Base-by-base conservation (phyloP, 2,888 invertebrate genomes). In the Ophioninae sp. region DNA sequence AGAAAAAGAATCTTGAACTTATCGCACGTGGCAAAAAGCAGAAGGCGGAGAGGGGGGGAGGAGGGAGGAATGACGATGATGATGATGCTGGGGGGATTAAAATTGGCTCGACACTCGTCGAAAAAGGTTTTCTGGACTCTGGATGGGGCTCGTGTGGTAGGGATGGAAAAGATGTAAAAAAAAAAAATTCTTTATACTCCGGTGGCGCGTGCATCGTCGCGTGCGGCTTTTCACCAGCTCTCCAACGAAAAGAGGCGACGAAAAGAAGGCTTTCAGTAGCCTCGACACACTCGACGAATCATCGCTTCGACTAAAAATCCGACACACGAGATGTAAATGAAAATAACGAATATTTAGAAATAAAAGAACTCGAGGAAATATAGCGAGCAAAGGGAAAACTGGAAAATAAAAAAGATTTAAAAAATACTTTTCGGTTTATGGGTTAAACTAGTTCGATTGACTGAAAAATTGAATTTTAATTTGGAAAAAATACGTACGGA, bases 251-350 rank as follows among this genome's bases (percentile, higher is more conserved):
- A n/a, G n/a, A n/a, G n/a, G n/a, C 76, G 72, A 80, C 39, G 73
- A 61, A 37, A 20, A 69, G 65, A 56, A 39, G 62, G 37, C 67
- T 73, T 87, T 88, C 82, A 84, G 76, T 81, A 85, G 85, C 86
- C 30, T 82, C 83, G 85, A 79, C 78, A 67, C 75, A 87, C 91
- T 91, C 81, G 59, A 85, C 82, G 83, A 91, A 88, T 89, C 89
- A 88, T 88, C 87, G 86, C 30, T 85, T 83, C 87, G 89, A 87
- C 89, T 84, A 88, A 88, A 73, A 88, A 86, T 75, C 62, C 57
- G 69, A 69, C 70, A 78, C 72, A 80, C 81, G 79, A 85, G 73
- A 74, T 67, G 78, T 77, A 74, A 69, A 83, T 69, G 50, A 79
- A 73, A 61, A n/a, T 3, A 57, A 67, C 0, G 64, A 74, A 30